These are phyloP conservation scores for Ectemnius continuus DNA, from an alignment of 2,888 invertebrate genomes.

Conservation along the genomic window DNA sequence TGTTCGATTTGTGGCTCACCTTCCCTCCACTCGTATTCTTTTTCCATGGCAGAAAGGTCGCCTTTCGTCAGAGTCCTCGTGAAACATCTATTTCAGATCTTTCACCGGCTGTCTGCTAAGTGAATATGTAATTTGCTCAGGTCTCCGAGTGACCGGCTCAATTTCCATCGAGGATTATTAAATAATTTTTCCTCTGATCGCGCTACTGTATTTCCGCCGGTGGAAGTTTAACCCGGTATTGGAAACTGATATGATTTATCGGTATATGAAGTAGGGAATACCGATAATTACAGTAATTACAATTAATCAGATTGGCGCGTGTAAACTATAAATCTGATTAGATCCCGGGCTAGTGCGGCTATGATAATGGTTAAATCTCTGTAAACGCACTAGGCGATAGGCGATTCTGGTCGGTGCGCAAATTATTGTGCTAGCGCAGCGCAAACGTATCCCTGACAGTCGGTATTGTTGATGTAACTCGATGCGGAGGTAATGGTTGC, in stretches of 20 bases:
- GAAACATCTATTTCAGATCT: neutral
- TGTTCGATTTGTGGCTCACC: conserved; percentile 24
- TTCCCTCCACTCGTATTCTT: conserved; percentile 1
- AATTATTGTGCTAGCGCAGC: conserved; percentile 40
- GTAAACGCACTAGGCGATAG: conserved; percentile 38
- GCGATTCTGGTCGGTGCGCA: conserved; percentile 30
- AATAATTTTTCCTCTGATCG: conserved; percentile 24
- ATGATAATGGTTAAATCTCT: conserved; percentile 52
- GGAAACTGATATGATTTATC: conserved; percentile 32
- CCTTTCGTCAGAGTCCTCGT: neutral
- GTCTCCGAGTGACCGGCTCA: neutral
- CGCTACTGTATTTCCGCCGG: neutral
- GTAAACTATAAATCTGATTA: conserved; percentile 61
- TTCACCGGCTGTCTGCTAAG: neutral
- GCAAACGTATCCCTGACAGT: conserved; percentile 15
- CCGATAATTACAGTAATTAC: conserved; percentile 57
- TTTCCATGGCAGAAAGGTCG: neutral
- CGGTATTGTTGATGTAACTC: conserved; percentile 32
- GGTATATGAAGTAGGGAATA: conserved; percentile 29
- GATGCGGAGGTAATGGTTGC: conserved; percentile 16
- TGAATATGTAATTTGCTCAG: neutral
- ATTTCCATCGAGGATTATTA: neutral
- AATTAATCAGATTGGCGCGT: conserved; percentile 60
- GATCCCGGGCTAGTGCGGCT: conserved; percentile 37
- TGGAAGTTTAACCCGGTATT: neutral